Base-by-base conservation (phyloP, 1,140 invertebrate species). In the Metaphire vulgaris region DNA sequence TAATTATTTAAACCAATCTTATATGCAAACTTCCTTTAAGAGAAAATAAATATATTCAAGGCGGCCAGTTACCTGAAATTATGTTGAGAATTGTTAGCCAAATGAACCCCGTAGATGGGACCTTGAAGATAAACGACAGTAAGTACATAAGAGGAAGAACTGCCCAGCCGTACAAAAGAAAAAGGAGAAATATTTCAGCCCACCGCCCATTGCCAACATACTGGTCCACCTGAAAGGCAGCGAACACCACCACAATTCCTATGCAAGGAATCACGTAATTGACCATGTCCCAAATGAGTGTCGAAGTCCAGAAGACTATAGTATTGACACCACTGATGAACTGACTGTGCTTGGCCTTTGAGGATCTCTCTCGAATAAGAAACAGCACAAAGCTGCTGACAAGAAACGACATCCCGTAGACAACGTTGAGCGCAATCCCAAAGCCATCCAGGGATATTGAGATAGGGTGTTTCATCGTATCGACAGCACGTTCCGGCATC, bases 271-370 rank as follows among this genome's bases (percentile, higher is more conserved):
- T 74, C 1, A 86, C 15, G 78, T 82, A 86, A 79, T 85, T 85
- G 33, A 87, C 76, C 14, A 86, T 78, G 74, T 95, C 92, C 90
- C 92, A 93, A 0, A 91, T 65, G 29, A 91, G 89, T 0, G 90
- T 89, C 0, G 90, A 87, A 0, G 89, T 72, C 93, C 92, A 94
- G 84, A 91, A 91, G 0, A 89, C 89, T n/a, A 89, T 85, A 0
- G 91, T 89, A 66, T 90, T 89, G 0, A 92, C 91, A 2, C 85
- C 85, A 76, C 83, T 84, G 28, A 86, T 82, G 76, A 82, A 79
- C 78, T 85, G 84, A 56, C 83, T 76, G 77, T 85, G 84, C 75
- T 85, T 85, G 1, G 83, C 80, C 31, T 82, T 82, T 56, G 75
- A 78, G n/a, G 78, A n/a, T 0, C 69, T 33, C 64, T 77, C 76